Conservation (phyloP, 1,140 invertebrate species). For the Drosophila tani region DNA sequence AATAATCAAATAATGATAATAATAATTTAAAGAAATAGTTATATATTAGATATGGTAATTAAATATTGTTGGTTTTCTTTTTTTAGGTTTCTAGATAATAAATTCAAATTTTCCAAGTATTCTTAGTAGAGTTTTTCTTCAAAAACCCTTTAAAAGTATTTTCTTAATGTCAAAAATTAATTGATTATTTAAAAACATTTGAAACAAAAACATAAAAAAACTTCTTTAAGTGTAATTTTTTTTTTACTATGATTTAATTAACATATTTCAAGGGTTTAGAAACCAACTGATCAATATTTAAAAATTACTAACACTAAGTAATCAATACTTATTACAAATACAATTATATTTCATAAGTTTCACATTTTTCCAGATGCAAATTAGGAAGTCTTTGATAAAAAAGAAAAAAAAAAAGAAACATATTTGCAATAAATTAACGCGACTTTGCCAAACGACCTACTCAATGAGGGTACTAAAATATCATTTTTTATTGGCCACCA, state of each 20-base stretch:
- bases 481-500: conserved; percentile 8
- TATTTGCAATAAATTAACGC: conserved; percentile 1
- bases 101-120: too few species aligned
- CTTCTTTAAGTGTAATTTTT: not conserved
- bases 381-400: not conserved
- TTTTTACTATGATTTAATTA: too few species aligned
- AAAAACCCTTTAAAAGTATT: too few species aligned
- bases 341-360: too few species aligned
- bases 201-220: not conserved
- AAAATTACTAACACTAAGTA: not conserved
- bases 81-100: not conserved
- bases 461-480: conserved; percentile 4
- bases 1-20: too few species aligned
- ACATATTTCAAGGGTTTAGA: not conserved
- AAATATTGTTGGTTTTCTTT: not conserved
- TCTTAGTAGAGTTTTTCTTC: too few species aligned
- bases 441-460: not conserved
- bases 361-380: not conserved
- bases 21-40: too few species aligned
- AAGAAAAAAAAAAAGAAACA: not conserved
- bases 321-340: not conserved
- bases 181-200: too few species aligned
- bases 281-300: too few species aligned
- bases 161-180: too few species aligned
- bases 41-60: not conserved